phyloP scores from a whole-genome alignment of 2,797 vertebrate genomes.

The Helicolenus hilgendorfi region DNA sequence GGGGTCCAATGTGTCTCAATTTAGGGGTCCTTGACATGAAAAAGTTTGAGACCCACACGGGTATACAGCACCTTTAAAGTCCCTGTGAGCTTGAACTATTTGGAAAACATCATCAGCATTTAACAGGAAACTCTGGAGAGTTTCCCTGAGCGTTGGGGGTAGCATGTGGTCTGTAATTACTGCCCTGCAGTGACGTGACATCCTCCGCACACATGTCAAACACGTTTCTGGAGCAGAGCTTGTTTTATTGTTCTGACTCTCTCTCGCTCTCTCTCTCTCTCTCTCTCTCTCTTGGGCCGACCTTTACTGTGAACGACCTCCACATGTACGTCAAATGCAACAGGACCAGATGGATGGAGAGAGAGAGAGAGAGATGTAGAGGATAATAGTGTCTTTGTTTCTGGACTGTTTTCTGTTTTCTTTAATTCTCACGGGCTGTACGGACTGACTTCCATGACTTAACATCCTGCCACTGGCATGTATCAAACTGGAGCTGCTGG shows the following conservation, averaged over 20 bases:
- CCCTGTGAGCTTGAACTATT: neutral
- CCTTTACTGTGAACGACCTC: neutral
- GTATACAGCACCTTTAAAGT: neutral
- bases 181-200: neutral
- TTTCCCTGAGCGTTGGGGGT: neutral
- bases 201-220: slow-evolving; percentile 15
- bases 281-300: neutral
- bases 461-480: slow-evolving; percentile 50
- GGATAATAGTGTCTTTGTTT: slow-evolving; percentile 69
- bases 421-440: neutral
- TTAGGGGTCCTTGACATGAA: too few species aligned
- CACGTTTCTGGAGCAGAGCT: slow-evolving; percentile 7
- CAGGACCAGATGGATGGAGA: neutral
- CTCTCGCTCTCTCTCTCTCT: neutral
- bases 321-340: slow-evolving; percentile 2
- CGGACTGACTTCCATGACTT: slow-evolving; percentile 48
- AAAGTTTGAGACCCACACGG: too few species aligned
- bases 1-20: too few species aligned
- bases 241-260: slow-evolving; percentile 24
- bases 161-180: slow-evolving; percentile 1
- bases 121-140: neutral
- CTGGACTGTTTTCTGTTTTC: slow-evolving; percentile 15
- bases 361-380: neutral
- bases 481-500: slow-evolving; percentile 28
- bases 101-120: neutral